These are phyloP conservation scores for Macquaria ambigua DNA, from an alignment of 2,113 vertebrate genomes.

Conservation along the genomic window DNA sequence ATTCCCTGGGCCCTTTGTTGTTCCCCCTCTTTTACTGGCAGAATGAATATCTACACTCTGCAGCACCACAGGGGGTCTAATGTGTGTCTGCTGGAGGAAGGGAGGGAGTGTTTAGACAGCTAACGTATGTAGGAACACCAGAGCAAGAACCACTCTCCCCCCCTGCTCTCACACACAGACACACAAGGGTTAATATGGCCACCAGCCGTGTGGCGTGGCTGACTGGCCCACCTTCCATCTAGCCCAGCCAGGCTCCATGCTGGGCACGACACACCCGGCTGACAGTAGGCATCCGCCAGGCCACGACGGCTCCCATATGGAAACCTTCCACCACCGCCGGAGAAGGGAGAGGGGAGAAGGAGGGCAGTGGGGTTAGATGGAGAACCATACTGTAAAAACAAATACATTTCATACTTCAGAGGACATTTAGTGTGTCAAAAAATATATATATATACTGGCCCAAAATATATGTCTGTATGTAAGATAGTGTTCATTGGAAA, in stretches of 20 bases:
- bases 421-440: not conserved
- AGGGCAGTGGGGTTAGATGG: not conserved
- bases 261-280: conserved; percentile 57
- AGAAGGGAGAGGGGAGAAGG: not conserved
- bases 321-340: conserved; percentile 38
- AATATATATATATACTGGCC: not conserved
- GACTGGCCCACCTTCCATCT: conserved; percentile 69
- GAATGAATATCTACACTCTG: conserved; percentile 70
- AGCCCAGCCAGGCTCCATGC: conserved; percentile 61
- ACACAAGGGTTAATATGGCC: conserved; percentile 67
- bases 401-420: conserved; percentile 32
- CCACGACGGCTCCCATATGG: conserved; percentile 60
- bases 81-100: conserved; percentile 59
- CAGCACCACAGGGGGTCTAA: conserved; percentile 59
- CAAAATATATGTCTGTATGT: conserved; percentile 5
- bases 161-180: conserved; percentile 8
- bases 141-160: conserved; percentile 40
- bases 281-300: conserved; percentile 54
- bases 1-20: conserved; percentile 54
- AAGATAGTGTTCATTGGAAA: conserved; percentile 19
- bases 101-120: conserved; percentile 61
- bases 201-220: conserved; percentile 65
- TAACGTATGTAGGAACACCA: conserved; percentile 66
- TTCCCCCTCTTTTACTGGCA: conserved; percentile 53
- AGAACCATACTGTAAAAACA: conserved; percentile 12